Evolutionary conservation across 2,113 vertebrate genomes (phyloP).

Genomic region (Atrichornis clamosus): DNA sequence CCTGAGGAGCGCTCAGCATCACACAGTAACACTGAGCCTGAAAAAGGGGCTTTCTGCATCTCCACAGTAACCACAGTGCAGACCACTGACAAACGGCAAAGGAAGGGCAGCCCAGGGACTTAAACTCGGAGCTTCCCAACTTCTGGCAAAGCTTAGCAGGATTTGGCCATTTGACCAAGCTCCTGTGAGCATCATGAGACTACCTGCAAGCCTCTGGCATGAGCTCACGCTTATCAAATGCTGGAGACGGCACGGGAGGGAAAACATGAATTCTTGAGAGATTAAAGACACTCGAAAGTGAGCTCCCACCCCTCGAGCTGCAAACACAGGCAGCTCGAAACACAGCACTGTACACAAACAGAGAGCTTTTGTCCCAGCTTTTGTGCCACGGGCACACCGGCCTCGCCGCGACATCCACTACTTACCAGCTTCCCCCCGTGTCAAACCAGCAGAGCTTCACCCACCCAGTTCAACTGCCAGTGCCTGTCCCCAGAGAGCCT

Average conservation of each 20-base stretch:
- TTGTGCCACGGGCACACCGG: not conserved
- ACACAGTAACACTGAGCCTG: too few species aligned
- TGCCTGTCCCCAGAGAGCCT: rapidly evolving
- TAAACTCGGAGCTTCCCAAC: not conserved
- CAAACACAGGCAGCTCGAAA: not conserved
- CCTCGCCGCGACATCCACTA: not conserved
- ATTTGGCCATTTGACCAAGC: not conserved
- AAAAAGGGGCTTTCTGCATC: not conserved
- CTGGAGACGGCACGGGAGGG: rapidly evolving
- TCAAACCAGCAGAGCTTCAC: not conserved
- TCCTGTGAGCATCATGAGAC: not conserved
- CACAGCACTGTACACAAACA: rapidly evolving
- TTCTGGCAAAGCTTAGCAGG: not conserved
- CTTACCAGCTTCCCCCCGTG: rapidly evolving
- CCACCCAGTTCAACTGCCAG: rapidly evolving
- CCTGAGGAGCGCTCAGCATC: not conserved
- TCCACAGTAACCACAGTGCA: not conserved
- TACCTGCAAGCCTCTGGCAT: not conserved
- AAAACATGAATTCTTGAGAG: not conserved
- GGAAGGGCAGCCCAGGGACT: not conserved
- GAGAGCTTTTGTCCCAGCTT: not conserved
- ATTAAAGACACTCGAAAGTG: not conserved
- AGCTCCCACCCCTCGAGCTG: not conserved
- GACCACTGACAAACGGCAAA: not conserved
- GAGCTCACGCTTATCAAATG: not conserved